phyloP scores from a whole-genome alignment of 2,113 vertebrate genomes.

The Chaetodon auriga region DNA sequence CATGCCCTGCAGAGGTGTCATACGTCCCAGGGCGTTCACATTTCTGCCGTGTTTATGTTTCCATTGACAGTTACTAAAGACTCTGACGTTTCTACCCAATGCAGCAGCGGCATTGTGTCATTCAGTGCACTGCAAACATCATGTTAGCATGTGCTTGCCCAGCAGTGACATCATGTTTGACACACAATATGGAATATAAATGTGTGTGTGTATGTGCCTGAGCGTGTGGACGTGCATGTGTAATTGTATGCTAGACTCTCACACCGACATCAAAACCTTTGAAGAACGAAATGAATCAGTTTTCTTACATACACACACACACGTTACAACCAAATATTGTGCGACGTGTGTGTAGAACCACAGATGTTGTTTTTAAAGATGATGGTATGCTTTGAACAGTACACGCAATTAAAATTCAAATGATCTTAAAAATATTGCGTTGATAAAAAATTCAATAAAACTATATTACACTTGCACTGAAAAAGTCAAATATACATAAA shows the following conservation, averaged over 20 bases:
- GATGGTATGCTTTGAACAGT: not conserved
- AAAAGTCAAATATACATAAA: not conserved
- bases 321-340: not conserved
- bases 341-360: not conserved
- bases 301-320: not conserved
- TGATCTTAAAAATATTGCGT: not conserved
- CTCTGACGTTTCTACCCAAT: conserved; percentile 12
- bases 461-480: not conserved
- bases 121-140: not conserved
- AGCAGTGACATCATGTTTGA: not conserved
- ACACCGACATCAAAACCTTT: not conserved
- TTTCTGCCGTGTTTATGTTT: conserved; percentile 46
- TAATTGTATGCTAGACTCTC: too few relatives aligned
- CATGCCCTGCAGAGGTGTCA: not conserved
- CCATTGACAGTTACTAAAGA: conserved; percentile 1
- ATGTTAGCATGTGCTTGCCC: not conserved
- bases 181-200: not conserved
- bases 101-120: not conserved
- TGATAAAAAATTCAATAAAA: not conserved
- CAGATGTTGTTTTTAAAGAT: not conserved
- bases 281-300: not conserved
- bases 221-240: not conserved
- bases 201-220: conserved; percentile 22
- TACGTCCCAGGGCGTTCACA: not conserved
- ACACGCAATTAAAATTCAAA: not conserved